Base-by-base conservation (phyloP, 2,888 invertebrate genomes). In the Itoplectis maculator region DNA sequence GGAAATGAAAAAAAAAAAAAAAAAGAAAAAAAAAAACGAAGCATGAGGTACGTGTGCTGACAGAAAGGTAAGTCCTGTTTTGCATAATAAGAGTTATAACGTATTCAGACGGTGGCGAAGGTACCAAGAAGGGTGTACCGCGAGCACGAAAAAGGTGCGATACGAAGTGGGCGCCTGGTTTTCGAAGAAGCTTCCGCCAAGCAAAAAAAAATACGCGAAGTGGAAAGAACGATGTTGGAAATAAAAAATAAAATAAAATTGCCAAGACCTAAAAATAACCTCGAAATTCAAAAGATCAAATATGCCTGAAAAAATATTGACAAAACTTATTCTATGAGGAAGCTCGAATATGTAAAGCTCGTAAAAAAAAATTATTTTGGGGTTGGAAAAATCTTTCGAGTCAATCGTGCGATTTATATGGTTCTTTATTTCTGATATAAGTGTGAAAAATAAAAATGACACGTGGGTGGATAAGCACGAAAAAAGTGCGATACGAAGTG, bases 21-120 rank as follows among this genome's bases (percentile, higher is more conserved):
- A 18, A 59, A 74, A 20, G 23, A 59, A 59, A 59, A 59, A 59
- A 61, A 7, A 7, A n/a, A 35, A n/a, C n/a, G 35, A 15, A n/a
- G 4, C 11, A 37, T 15, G 29, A 54, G 45, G 35, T 35, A 45
- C 56, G 42, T 51, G 45, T 56, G 75, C 11, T 11, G 23, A 63
- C 51, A 51, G 40, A 61, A 29, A 45, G 13, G 35, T 23, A 66
- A 66, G 29, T 23, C n/a, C 51, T 68, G 51, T 68, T 68, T 68
- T 49, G 18, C 68, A 66, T 66, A 63, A 47, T 66, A 29, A 47
- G 29, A 47, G 47, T 47, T 66, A 47, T 29, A 23, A 47, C 66
- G 29, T 29, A 47, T 23, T 65, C 20, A 35, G 20, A 29, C 15
- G 23, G 18, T 7, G n/a, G 20, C n/a, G 8, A 74, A 47, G 18